Evolutionary conservation across 2,113 vertebrate genomes (phyloP), one percentile per base, ranked within the genome.

Genomic region (Psophia crepitans): DNA sequence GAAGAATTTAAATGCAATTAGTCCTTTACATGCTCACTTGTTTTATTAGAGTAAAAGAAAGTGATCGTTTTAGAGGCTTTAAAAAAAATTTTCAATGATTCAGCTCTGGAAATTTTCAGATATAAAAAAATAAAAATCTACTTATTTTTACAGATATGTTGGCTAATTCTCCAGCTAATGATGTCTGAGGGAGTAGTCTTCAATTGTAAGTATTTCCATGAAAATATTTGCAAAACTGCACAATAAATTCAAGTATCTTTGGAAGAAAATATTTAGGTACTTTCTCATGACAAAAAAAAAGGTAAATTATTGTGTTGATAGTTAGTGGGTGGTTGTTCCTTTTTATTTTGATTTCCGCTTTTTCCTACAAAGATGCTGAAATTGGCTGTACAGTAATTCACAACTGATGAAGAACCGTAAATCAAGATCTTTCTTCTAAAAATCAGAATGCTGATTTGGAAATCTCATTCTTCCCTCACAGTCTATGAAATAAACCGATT

Each of bases 1-100:
- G 93, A 92, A 95, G 77, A 97, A 97, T 97, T 96, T 94, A 96
- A 93, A 95, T 69, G 90, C 60, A 71, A 93, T 97, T 97, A 97
- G 94, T 97, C 69, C 39, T 96, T 92, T 79, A 71, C 0, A 23
- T 90, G 85, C 77, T 54, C 75, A 70, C 58, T 85, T 85, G 37
- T 37, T 65, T 12, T 32, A 37, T 37, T 32, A 81, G 49, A 92
- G n/a, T 57, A 90, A 92, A 91, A 93, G 51, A 68, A 84, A 96
- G 46, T 0, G 61, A 81, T 68, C 46, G 84, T 88, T 94, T 90
- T 43, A 78, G 68, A 94, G 51, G 51, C 24, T 90, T 82, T 33
- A 69, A 51, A 85, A 93, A 65, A 76, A 17, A 37, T 73, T 60
- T 79, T 39, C 49, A 70, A 23, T 63, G n/a, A 87, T 76, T 48